Percentiles rank a stretch among this genome's conserved stretches.
Evolutionary conservation across 2,797 vertebrate species (phyloP).

Genomic region (Catharus ustulatus): DNA sequence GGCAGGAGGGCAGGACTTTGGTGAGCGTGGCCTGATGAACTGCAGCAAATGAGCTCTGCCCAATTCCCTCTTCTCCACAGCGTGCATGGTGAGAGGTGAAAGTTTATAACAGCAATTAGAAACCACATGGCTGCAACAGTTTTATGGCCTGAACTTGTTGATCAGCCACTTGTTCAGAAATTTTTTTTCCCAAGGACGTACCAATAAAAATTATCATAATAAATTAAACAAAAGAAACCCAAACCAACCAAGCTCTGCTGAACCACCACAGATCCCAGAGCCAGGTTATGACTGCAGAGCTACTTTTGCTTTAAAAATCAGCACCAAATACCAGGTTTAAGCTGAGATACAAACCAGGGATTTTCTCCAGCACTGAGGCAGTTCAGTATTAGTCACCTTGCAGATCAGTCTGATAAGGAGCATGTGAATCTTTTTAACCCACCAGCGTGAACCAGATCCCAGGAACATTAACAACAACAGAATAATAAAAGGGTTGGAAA

Average conservation of each 20-base stretch:
- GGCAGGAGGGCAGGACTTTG: background rate
- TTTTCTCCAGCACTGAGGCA: background rate
- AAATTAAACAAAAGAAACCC: background rate
- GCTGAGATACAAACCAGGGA: background rate
- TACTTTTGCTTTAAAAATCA: background rate
- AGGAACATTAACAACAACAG: background rate
- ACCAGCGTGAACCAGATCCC: background rate
- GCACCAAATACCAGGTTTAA: background rate
- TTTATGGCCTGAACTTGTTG: constrained; percentile 35
- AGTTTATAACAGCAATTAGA: constrained; percentile 16
- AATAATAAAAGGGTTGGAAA: background rate
- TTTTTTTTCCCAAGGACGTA: background rate
- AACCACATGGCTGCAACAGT: background rate
- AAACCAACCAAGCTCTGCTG: background rate
- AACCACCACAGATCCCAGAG: background rate
- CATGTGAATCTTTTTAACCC: background rate
- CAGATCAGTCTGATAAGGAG: background rate
- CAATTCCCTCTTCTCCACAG: background rate
- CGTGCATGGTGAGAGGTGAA: background rate
- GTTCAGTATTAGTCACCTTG: background rate
- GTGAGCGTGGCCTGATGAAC: background rate
- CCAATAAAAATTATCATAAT: background rate
- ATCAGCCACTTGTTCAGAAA: background rate
- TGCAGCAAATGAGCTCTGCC: background rate
- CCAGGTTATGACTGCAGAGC: background rate